These are phyloP conservation scores for Synergus gifuensis DNA, from an alignment of 2,888 invertebrate species.

Conservation along the genomic window DNA sequence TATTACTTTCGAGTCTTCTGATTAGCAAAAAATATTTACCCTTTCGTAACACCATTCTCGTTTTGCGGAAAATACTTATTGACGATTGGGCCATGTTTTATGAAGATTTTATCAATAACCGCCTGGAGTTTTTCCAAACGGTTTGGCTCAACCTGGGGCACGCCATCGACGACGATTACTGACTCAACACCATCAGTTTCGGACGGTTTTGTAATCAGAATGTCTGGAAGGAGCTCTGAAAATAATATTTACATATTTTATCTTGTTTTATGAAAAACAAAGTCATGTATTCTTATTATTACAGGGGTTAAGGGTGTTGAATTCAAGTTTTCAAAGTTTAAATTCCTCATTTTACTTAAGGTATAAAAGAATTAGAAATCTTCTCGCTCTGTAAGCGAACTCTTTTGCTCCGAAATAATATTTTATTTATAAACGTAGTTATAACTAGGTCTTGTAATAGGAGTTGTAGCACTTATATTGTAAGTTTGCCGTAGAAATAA, in stretches of 20 bases:
- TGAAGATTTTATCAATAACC: constrained; percentile 94
- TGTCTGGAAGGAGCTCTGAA: constrained; percentile 94
- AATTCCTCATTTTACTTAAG: too few species aligned
- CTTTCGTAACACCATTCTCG: constrained; percentile 91
- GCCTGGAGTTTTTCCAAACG: constrained; percentile 94
- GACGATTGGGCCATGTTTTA: constrained; percentile 91
- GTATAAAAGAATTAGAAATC: too few species aligned
- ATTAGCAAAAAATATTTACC: constrained; percentile 76
- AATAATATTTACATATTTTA: not conserved
- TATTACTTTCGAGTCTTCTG: not conserved
- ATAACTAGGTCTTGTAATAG: not conserved
- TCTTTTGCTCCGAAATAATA: not conserved
- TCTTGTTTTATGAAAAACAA: not conserved
- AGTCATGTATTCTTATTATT: too few species aligned
- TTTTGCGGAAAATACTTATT: constrained; percentile 93
- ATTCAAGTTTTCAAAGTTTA: too few species aligned
- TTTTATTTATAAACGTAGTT: not conserved
- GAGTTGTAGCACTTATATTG: not conserved
- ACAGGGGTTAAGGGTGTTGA: too few species aligned
- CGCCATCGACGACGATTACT: constrained; percentile 97
- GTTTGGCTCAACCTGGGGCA: constrained; percentile 95
- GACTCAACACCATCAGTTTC: constrained; percentile 98
- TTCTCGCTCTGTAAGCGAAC: too few species aligned
- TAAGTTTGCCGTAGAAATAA: not conserved
- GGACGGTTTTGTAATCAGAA: constrained; percentile 92